Base-by-base conservation (phyloP, 2,888 invertebrate species). In the Gisinianus flammeolus region DNA sequence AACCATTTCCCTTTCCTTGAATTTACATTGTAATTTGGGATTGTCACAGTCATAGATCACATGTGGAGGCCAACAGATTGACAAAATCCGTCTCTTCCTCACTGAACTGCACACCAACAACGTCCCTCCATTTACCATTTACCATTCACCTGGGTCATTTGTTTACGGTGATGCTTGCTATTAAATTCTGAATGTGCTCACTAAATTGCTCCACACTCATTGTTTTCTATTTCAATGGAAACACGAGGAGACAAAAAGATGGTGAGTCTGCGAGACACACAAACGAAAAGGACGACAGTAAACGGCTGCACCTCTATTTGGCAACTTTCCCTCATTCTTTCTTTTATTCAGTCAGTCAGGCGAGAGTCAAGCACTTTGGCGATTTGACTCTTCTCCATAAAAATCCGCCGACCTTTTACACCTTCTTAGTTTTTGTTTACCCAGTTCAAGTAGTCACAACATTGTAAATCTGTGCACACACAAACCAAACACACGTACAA, bases 281-380 rank as follows among this genome's bases (percentile, higher is more conserved):
- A 26, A 58, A 22, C 22, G 12, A 64, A 28, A 54, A 70, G 54
- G 54, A 70, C 26, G 54, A 70, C 52, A 70, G 24, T 35, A 12
- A 3, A 62, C 31, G 62, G 73, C 62, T 73, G 73, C 73, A 73
- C 73, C 73, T 58, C 31, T 72, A 56, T 72, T 72, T 72, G 56
- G 24, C 26, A 54, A 19, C 16, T 44, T 33, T 56, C 56, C 56
- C 28, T 28, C 3, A 22, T n/a, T 3, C 16, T 68, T 6, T 44
- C 22, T 35, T 22, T 19, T 35, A 12, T 31, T 44, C 26, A 31
- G 66, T 30, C 22, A 8, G 52, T 58, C 58, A 58, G n/a, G n/a
- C n/a, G n/a, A n/a, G n/a, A n/a, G n/a, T n/a, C n/a, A n/a, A n/a
- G n/a, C n/a, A n/a, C n/a, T 68, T 68, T 68, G 68, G 68, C 68